A percentile compares a stretch with the other conserved stretches of the same genome.
phyloP scores from a whole-genome alignment of 2,797 vertebrate species.

The Girardinus metallicus region DNA sequence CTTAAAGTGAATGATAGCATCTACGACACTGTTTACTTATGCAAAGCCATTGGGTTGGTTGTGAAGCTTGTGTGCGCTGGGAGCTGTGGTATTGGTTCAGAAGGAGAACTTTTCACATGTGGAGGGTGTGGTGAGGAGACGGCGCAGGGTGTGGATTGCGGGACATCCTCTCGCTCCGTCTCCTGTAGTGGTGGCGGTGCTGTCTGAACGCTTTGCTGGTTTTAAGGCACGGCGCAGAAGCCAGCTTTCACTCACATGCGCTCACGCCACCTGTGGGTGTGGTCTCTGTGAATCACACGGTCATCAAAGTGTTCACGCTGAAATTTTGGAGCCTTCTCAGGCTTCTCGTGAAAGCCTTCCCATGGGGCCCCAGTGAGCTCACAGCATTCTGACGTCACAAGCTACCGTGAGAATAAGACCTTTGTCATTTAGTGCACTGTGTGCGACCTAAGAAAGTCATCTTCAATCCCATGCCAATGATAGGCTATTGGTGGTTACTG shows the following conservation, averaged over 20 bases:
- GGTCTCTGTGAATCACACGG: slow-evolving; percentile 77
- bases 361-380: slow-evolving; percentile 59
- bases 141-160: slow-evolving; percentile 69
- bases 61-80: slow-evolving; percentile 64
- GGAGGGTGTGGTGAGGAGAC: slow-evolving; percentile 77
- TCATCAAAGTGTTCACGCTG: slow-evolving; percentile 63
- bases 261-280: slow-evolving; percentile 76
- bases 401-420: slow-evolving; percentile 60
- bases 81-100: slow-evolving; percentile 61
- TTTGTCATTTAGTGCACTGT: slow-evolving; percentile 51
- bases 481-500: slow-evolving; percentile 29
- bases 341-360: slow-evolving; percentile 64
- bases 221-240: slow-evolving; percentile 37
- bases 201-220: slow-evolving; percentile 52
- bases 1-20: slow-evolving; percentile 62
- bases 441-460: slow-evolving; percentile 44
- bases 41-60: slow-evolving; percentile 57
- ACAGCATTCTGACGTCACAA: slow-evolving; percentile 35
- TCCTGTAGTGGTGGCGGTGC: slow-evolving; percentile 63
- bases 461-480: slow-evolving; percentile 44
- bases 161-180: slow-evolving; percentile 53
- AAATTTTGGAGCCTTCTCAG: slow-evolving; percentile 64
- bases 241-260: slow-evolving; percentile 42
- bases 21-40: slow-evolving; percentile 74
- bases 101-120: slow-evolving; percentile 72